Evolutionary conservation across 2,797 vertebrate species (phyloP).

Genomic region (Capromys pilorides): DNA sequence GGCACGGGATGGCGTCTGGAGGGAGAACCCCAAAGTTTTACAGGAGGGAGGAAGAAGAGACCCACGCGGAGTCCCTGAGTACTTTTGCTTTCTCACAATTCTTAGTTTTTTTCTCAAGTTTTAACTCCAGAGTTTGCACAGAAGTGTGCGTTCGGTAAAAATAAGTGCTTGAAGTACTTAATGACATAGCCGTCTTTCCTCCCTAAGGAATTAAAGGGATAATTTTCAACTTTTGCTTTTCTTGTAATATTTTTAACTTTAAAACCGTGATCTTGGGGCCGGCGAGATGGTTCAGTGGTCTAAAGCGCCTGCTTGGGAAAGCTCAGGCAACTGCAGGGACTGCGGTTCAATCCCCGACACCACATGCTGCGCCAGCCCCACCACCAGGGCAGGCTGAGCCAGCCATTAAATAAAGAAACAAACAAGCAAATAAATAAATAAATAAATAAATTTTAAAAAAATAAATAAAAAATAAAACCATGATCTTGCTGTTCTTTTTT

Average conservation of each 20-base stretch:
- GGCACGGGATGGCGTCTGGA: background rate
- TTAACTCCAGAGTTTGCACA: background rate
- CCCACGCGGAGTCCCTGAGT: background rate
- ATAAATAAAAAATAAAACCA: too few relatives aligned
- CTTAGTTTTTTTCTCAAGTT: background rate
- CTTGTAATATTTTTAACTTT: slow-evolving; percentile 83
- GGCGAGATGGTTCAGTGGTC: too few relatives aligned
- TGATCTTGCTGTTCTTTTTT: too few relatives aligned
- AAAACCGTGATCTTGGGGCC: slow-evolving; percentile 73
- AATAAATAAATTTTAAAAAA: too few relatives aligned
- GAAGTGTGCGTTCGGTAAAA: slow-evolving; percentile 11
- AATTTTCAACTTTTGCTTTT: slow-evolving; percentile 79
- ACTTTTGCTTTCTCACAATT: background rate
- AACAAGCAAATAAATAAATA: too few relatives aligned
- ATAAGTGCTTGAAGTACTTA: background rate
- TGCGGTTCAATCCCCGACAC: too few relatives aligned
- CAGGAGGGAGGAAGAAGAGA: background rate
- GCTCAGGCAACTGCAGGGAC: too few relatives aligned
- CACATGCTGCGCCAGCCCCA: too few relatives aligned
- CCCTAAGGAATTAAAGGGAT: background rate
- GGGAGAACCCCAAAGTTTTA: background rate
- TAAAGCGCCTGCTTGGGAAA: too few relatives aligned
- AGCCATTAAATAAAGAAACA: too few relatives aligned
- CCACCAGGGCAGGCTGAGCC: too few relatives aligned
- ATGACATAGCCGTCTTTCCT: background rate